A percentile compares a stretch with the other conserved stretches of the same genome.
These are phyloP conservation scores for Drosophila multiciliata DNA, from an alignment of 2,888 invertebrate genomes.

Conservation along the genomic window DNA sequence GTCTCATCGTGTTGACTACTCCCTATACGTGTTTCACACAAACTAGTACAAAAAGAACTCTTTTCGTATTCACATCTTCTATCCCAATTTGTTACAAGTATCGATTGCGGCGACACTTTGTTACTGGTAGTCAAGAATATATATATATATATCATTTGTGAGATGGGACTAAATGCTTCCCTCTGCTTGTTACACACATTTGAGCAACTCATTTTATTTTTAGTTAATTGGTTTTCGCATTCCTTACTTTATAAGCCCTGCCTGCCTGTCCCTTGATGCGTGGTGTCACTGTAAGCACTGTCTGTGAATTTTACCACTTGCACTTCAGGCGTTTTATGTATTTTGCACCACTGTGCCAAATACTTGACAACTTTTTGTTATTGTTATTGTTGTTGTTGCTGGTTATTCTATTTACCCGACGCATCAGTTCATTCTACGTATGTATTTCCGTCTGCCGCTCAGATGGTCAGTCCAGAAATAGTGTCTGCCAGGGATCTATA, in stretches of 20 bases:
- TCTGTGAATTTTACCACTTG: neutral
- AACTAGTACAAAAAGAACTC: no score
- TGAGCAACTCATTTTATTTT: neutral
- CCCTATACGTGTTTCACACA: no score
- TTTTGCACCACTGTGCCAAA: slow-evolving; percentile 46
- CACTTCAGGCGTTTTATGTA: neutral
- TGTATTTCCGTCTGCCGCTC: slow-evolving; percentile 1
- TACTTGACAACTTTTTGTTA: neutral
- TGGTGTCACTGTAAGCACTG: neutral
- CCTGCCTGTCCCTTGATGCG: neutral
- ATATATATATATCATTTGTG: neutral
- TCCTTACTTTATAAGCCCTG: neutral
- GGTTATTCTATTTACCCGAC: neutral
- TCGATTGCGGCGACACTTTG: no score
- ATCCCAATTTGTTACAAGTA: no score
- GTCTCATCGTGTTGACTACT: no score
- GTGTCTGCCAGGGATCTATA: slow-evolving; percentile 13
- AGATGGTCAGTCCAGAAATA: slow-evolving; percentile 25
- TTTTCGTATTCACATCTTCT: no score
- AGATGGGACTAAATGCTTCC: neutral
- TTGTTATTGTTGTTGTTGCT: neutral
- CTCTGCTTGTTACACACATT: neutral
- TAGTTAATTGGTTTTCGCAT: neutral
- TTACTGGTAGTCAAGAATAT: neutral
- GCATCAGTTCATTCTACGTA: neutral